A percentile compares a stretch with the other conserved stretches of the same genome.
Conservation (phyloP, 2,888 invertebrate species). For the Brassicogethes aeneus region DNA sequence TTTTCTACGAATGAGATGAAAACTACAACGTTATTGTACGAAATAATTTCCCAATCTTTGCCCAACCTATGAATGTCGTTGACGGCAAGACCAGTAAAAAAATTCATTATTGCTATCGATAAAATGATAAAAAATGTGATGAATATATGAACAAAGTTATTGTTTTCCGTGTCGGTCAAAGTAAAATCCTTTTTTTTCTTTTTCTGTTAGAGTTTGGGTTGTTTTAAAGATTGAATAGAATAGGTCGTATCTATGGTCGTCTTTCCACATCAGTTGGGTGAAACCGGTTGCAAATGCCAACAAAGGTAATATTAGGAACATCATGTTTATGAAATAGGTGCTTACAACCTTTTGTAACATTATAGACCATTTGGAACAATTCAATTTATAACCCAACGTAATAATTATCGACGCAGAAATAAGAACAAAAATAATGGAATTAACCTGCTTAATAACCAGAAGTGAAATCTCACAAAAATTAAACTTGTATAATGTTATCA, state of each 20-base stretch:
- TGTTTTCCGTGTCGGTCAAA: background rate
- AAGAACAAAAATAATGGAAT: constrained; percentile 2
- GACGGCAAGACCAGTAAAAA: background rate
- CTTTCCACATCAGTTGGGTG: background rate
- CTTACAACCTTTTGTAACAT: constrained; percentile 6
- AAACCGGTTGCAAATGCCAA: constrained; percentile 5
- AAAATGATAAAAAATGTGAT: background rate
- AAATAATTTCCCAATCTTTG: background rate
- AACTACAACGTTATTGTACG: background rate
- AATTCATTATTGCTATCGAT: background rate
- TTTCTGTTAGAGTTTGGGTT: background rate
- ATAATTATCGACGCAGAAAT: constrained; percentile 4
- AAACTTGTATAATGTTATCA: background rate
- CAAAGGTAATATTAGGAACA: constrained; percentile 4
- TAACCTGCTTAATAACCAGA: background rate
- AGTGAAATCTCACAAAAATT: background rate
- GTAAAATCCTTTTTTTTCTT: background rate
- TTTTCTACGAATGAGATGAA: background rate
- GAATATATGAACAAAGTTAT: background rate
- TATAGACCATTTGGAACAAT: constrained; percentile 7
- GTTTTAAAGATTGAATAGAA: background rate
- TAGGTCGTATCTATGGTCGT: background rate
- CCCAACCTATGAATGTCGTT: background rate
- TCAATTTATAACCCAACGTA: constrained; percentile 6
- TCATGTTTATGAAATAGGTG: constrained; percentile 2